Evolutionary conservation across 2,888 invertebrate species (phyloP).

Genomic region (Dolichomitus sp.): DNA sequence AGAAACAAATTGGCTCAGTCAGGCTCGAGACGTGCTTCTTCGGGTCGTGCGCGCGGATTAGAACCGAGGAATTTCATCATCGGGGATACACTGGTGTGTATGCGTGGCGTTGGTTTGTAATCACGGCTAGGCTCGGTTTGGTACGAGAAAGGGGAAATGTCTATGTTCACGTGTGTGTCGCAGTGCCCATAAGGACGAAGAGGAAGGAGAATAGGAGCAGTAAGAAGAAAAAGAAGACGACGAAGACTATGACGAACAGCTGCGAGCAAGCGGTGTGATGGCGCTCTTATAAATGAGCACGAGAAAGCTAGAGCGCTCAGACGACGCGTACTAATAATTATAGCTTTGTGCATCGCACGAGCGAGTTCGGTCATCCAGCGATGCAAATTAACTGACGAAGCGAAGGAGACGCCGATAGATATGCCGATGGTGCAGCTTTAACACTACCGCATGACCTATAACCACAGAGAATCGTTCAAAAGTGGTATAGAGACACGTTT

Average conservation of each 20-base stretch:
- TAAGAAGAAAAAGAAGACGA: slow-evolving; percentile 43
- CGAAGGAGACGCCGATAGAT: slow-evolving; percentile 52
- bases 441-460: slow-evolving; percentile 11
- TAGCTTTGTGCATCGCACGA: slow-evolving; percentile 80
- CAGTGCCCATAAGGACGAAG: slow-evolving; percentile 43
- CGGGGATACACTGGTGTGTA: slow-evolving; percentile 64
- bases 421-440: slow-evolving; percentile 12
- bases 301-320: slow-evolving; percentile 77
- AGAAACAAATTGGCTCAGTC: slow-evolving; percentile 63
- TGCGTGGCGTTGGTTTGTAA: slow-evolving; percentile 53
- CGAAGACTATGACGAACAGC: slow-evolving; percentile 61
- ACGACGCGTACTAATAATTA: slow-evolving; percentile 85
- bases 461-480: neutral
- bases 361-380: slow-evolving; percentile 73
- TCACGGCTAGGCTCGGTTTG: slow-evolving; percentile 60
- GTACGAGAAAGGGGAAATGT: slow-evolving; percentile 48
- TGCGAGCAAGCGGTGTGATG: slow-evolving; percentile 50
- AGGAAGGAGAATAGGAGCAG: slow-evolving; percentile 20
- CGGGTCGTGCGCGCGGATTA: slow-evolving; percentile 60
- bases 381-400: slow-evolving; percentile 78
- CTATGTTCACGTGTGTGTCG: slow-evolving; percentile 6
- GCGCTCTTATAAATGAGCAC: slow-evolving; percentile 82
- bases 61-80: slow-evolving; percentile 79
- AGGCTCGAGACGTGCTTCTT: slow-evolving; percentile 36
- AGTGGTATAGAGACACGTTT: slow-evolving; percentile 30